Percentiles rank a stretch among this genome's conserved stretches.
phyloP scores from a whole-genome alignment of 2,797 vertebrate genomes.

The Agapornis canus region DNA sequence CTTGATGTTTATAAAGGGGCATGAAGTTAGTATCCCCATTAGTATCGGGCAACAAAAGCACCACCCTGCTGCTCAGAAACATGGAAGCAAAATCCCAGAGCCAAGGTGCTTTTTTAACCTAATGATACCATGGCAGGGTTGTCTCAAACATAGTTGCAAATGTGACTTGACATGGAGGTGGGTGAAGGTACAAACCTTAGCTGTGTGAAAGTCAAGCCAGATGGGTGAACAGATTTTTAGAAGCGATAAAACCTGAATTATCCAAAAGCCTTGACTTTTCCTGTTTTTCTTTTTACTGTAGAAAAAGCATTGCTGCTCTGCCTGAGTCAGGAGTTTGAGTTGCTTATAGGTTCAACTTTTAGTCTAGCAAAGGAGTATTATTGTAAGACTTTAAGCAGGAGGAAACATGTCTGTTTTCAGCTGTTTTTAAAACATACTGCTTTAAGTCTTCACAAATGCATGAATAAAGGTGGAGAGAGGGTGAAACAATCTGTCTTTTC shows the following conservation, averaged over 20 bases:
- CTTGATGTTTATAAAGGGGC: background rate
- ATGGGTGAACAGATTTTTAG: slow-evolving; percentile 11
- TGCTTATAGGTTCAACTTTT: background rate
- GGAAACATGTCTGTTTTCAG: background rate
- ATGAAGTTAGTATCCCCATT: background rate
- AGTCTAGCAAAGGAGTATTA: background rate
- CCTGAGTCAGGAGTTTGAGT: background rate
- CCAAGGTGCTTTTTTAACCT: background rate
- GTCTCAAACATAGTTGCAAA: background rate
- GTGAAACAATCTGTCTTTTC: background rate
- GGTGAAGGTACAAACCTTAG: background rate
- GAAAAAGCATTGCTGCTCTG: background rate
- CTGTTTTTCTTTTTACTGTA: background rate
- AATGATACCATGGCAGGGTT: background rate
- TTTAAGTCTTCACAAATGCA: background rate
- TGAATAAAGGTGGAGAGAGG: background rate
- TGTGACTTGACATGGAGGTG: background rate
- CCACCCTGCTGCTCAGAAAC: background rate
- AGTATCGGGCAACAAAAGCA: background rate
- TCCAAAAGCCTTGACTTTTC: slow-evolving; percentile 1
- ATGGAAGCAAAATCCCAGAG: background rate
- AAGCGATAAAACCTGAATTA: slow-evolving; percentile 39
- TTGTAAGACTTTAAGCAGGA: background rate
- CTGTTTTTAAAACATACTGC: background rate
- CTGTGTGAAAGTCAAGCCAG: slow-evolving; percentile 41